Evolutionary conservation across 2,888 invertebrate genomes (phyloP).

Genomic region (Idaea straminata): DNA sequence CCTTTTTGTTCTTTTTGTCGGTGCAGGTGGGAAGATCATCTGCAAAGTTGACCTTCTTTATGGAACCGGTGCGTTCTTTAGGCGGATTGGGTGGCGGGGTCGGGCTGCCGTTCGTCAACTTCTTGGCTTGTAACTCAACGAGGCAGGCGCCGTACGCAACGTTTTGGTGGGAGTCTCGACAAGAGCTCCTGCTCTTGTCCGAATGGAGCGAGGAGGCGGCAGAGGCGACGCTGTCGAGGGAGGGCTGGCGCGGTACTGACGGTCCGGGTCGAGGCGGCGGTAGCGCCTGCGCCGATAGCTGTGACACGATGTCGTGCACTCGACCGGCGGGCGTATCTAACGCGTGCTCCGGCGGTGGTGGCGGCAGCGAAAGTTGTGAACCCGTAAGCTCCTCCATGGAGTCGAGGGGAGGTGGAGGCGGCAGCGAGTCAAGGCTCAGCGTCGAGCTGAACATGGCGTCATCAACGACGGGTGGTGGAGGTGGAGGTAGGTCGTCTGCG

Average conservation of each 20-base stretch:
- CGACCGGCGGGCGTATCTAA: constrained; percentile 57
- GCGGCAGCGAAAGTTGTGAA: constrained; percentile 87
- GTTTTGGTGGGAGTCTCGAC: constrained; percentile 54
- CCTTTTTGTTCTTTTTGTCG: constrained; percentile 82
- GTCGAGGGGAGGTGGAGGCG: constrained; percentile 86
- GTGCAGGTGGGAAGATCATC: constrained; percentile 76
- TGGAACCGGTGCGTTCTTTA: constrained; percentile 72
- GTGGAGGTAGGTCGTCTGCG: constrained; percentile 79
- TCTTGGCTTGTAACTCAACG: constrained; percentile 79
- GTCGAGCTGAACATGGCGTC: constrained; percentile 86
- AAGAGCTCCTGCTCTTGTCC: constrained; percentile 46
- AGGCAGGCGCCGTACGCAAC: constrained; percentile 76
- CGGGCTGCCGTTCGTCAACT: constrained; percentile 62
- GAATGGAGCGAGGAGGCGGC: constrained; percentile 67
- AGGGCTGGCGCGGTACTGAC: constrained; percentile 78
- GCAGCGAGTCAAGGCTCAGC: constrained; percentile 88
- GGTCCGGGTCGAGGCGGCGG: constrained; percentile 58
- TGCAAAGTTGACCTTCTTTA: constrained; percentile 82
- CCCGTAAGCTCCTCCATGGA: constrained; percentile 82
- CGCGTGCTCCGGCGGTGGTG: constrained; percentile 83
- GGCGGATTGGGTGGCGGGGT: constrained; percentile 55
- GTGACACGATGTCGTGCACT: constrained; percentile 68
- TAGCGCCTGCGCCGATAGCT: constrained; percentile 61
- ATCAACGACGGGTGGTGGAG: constrained; percentile 82
- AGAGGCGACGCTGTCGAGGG: constrained; percentile 77